phyloP scores from a whole-genome alignment of 2,888 invertebrate genomes.

The Tupiocoris notatus region DNA sequence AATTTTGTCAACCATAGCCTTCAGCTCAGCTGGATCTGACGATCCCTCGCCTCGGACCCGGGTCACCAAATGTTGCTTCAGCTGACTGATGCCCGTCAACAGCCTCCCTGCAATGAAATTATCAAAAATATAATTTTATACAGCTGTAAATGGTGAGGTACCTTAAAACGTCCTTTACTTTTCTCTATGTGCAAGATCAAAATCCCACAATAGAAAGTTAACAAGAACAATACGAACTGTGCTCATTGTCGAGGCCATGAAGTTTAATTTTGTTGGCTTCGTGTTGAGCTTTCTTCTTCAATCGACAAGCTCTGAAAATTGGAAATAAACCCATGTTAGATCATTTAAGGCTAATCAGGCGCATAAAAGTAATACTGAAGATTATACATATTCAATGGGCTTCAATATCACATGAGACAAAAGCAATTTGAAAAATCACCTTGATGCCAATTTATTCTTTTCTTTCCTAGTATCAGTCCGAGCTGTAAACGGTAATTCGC shows the following conservation, averaged over 20 bases:
- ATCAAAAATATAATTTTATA: background rate
- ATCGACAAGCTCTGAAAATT: conserved; percentile 74
- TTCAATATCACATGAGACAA: no score
- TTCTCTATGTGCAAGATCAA: no score
- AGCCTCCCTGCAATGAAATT: conserved; percentile 64
- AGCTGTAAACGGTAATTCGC: conserved; percentile 85
- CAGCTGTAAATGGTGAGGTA: no score
- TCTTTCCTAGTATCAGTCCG: conserved; percentile 93
- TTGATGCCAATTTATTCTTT: conserved; percentile 95
- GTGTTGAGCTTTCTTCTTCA: conserved; percentile 98
- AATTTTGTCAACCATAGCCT: conserved; percentile 72
- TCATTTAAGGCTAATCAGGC: no score
- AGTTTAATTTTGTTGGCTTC: conserved; percentile 97
- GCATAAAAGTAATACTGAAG: no score
- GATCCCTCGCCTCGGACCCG: conserved; percentile 61
- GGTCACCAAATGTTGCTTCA: conserved; percentile 70
- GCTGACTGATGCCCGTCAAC: conserved; percentile 71
- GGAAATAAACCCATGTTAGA: conserved; percentile 11
- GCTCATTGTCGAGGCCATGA: conserved; percentile 89
- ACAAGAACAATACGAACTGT: no score
- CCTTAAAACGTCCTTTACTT: no score
- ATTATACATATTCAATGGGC: no score
- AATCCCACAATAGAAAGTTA: no score
- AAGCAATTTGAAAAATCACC: conserved; percentile 55
- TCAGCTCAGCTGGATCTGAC: conserved; percentile 57